Evolutionary conservation across 2,888 invertebrate genomes (phyloP).

Genomic region (Mystacides longicornis): DNA sequence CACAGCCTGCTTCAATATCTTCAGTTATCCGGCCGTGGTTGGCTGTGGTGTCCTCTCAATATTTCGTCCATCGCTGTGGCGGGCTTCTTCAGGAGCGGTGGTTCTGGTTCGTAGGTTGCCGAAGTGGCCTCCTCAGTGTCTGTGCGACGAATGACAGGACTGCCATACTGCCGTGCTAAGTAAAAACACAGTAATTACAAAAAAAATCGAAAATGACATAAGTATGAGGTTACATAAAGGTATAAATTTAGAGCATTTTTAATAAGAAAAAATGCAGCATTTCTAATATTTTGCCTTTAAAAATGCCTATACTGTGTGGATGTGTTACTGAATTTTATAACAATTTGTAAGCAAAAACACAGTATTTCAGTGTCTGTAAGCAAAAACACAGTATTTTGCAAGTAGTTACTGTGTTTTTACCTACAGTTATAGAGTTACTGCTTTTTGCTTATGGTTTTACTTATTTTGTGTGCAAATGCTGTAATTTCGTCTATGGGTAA

Average conservation of each 20-base stretch:
- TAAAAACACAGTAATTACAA: neutral
- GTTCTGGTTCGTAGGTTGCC: too few species aligned
- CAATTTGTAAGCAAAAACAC: neutral
- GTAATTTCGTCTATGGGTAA: neutral
- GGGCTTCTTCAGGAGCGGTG: too few species aligned
- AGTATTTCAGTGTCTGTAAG: neutral
- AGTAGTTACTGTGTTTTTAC: neutral
- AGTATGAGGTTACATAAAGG: neutral
- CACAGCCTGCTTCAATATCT: too few species aligned
- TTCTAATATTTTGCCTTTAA: neutral
- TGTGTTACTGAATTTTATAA: neutral
- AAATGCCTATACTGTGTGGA: neutral
- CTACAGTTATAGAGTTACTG: neutral
- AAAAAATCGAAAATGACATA: neutral
- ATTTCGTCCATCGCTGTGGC: too few species aligned
- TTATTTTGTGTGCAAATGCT: neutral
- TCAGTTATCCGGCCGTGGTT: too few species aligned
- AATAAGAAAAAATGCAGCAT: too few species aligned
- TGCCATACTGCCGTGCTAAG: too few species aligned
- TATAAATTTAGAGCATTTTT: neutral
- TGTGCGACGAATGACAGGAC: too few species aligned
- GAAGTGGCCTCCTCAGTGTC: too few species aligned
- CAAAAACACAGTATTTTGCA: neutral
- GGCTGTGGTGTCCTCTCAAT: too few species aligned
- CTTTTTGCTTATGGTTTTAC: neutral